A percentile compares a stretch with the other conserved stretches of the same genome.
These are phyloP conservation scores for Lepeophtheirus salmonis DNA, from an alignment of 1,140 invertebrate genomes.

Conservation along the genomic window DNA sequence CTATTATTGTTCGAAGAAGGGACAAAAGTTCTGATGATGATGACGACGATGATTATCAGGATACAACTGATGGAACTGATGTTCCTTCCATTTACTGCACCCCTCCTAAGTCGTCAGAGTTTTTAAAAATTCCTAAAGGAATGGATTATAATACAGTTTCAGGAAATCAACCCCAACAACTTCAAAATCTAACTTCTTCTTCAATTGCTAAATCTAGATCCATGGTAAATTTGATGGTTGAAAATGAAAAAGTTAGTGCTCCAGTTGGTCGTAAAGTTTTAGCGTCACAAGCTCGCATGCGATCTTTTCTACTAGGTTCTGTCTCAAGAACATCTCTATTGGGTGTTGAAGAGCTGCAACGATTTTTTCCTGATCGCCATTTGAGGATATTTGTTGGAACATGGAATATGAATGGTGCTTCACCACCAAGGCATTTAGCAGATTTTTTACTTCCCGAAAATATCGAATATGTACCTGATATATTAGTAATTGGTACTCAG, in stretches of 20 bases:
- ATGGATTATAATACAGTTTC: not conserved
- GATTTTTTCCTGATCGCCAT: slow-evolving; percentile 62
- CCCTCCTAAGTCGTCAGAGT: not conserved
- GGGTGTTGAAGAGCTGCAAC: slow-evolving; percentile 57
- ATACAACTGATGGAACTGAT: not conserved
- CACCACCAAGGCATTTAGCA: slow-evolving; percentile 43
- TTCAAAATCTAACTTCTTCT: no score
- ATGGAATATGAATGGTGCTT: slow-evolving; percentile 84
- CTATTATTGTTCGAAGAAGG: not conserved
- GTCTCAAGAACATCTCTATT: slow-evolving; percentile 33
- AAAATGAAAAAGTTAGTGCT: not conserved
- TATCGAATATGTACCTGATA: slow-evolving; percentile 66
- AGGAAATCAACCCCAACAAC: not conserved
- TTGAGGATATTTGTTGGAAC: slow-evolving; percentile 72
- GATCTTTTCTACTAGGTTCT: slow-evolving; percentile 15
- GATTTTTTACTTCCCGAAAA: slow-evolving; percentile 67
- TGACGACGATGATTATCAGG: not conserved
- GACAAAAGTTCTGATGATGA: not conserved
- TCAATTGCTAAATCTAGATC: slow-evolving; percentile 1
- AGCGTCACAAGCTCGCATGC: not conserved
- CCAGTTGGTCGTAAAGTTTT: not conserved
- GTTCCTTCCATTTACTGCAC: not conserved
- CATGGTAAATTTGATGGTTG: not conserved
- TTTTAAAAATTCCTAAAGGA: not conserved
- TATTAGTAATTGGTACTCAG: slow-evolving; percentile 77